A percentile compares a stretch with the other conserved stretches of the same genome.
Evolutionary conservation across 2,797 vertebrate genomes (phyloP).

Genomic region (Oryzias sinensis): DNA sequence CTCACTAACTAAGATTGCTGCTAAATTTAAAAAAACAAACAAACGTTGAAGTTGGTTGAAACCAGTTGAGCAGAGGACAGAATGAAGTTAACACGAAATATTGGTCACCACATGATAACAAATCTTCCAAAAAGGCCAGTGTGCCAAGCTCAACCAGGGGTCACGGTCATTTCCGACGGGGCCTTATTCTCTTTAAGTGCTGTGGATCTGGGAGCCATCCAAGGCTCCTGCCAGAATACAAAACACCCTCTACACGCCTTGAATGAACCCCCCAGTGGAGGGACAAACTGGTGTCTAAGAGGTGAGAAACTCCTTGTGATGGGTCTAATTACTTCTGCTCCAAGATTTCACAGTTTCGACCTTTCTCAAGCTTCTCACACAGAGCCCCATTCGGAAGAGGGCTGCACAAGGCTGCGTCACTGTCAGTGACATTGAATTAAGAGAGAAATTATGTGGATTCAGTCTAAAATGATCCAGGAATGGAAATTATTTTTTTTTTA

Average conservation of each 20-base stretch:
- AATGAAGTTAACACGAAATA: not conserved
- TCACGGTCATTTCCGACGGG: constrained; percentile 46
- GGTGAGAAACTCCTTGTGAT: constrained; percentile 65
- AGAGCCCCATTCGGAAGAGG: constrained; percentile 24
- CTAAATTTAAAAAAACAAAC: constrained; percentile 6
- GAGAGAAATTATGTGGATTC: not conserved
- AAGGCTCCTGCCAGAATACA: constrained; percentile 62
- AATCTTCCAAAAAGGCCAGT: constrained; percentile 31
- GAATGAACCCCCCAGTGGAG: constrained; percentile 55
- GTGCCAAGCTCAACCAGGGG: constrained; percentile 49
- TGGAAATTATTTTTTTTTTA: too few species aligned
- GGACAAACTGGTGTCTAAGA: constrained; percentile 62
- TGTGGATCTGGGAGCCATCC: constrained; percentile 63
- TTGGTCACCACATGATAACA: constrained; percentile 9
- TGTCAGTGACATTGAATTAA: constrained; percentile 29
- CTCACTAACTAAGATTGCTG: constrained; percentile 14
- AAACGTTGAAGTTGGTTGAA: not conserved
- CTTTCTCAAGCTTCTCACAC: constrained; percentile 55
- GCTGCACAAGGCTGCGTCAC: constrained; percentile 16
- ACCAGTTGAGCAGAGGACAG: not conserved
- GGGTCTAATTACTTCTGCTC: constrained; percentile 73
- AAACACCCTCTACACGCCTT: constrained; percentile 60
- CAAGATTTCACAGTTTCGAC: constrained; percentile 66
- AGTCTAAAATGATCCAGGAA: too few species aligned
- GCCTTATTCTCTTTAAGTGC: constrained; percentile 47